phyloP scores from a whole-genome alignment of 2,888 invertebrate genomes.

The Hydropsyche betteni region DNA sequence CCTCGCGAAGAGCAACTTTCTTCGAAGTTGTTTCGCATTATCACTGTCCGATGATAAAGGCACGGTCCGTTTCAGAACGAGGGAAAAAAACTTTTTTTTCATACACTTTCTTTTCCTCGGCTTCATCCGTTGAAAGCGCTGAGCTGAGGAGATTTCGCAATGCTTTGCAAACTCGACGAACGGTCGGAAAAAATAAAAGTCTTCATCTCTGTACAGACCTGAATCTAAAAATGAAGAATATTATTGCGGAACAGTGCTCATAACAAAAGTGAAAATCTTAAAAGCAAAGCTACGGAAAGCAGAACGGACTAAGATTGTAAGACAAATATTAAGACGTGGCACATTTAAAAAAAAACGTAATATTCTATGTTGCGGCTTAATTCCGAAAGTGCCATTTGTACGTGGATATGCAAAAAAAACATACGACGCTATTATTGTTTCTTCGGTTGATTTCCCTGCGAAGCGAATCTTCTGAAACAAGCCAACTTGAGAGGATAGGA shows the following conservation, averaged over 20 bases:
- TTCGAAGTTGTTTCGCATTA: conserved; percentile 30
- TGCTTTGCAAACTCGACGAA: conserved; percentile 24
- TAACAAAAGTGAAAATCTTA: too few relatives aligned
- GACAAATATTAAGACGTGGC: too few relatives aligned
- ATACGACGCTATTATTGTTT: conserved; percentile 11
- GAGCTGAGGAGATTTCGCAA: conserved; percentile 13
- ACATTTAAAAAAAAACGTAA: too few relatives aligned
- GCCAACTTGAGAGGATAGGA: neutral
- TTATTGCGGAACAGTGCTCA: conserved; percentile 1
- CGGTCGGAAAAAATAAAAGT: neutral
- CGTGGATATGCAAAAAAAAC: conserved; percentile 5
- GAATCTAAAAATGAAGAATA: neutral
- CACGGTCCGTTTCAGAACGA: conserved; percentile 32
- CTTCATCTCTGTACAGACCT: too few relatives aligned
- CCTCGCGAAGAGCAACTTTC: conserved; percentile 15
- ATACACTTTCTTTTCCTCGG: neutral
- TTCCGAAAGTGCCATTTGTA: neutral
- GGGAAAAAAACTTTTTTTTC: conserved; percentile 17
- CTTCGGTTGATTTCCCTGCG: conserved; percentile 1
- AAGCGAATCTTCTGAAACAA: conserved; percentile 21
- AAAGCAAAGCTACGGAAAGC: too few relatives aligned
- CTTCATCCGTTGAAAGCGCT: neutral
- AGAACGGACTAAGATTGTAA: too few relatives aligned
- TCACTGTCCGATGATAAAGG: conserved; percentile 35
- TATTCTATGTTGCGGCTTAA: too few relatives aligned